Evolutionary conservation across 92 coral and sea anemone genomes (phyloP), one percentile per base, ranked within the genome.

Genomic region (Phenganax marumi): DNA sequence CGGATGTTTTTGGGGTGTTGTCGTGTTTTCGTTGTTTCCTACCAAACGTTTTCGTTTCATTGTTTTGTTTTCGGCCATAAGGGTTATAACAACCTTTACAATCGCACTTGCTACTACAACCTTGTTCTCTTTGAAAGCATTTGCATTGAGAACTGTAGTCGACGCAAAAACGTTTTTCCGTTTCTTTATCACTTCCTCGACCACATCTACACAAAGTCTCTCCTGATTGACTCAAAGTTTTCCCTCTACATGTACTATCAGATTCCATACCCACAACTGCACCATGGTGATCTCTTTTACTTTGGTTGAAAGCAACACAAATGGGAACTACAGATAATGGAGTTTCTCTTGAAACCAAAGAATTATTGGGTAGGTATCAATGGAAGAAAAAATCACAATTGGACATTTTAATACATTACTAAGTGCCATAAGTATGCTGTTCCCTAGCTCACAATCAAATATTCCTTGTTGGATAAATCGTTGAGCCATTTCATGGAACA

Each of bases 81-180:
- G 89, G 90, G 69, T 87, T 83, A 58, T 81, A 81, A 76, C 87
- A 87, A 76, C 76, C 83, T 43, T 53, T 46, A 81, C 91, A 85
- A 33, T 85, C 81, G 66, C 91, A 88, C n/a, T 68, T 39, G 57
- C 81, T 33, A 61, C 68, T 85, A 75, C 89, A 76, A 48, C 85
- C 87, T 53, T 53, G 80, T 50, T 84, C 18, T 10, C 60, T 24
- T 63, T 86, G 87, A 54, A 86, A 86, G 69, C 89, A 82, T 57
- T 74, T 82, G 13, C 89, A 82, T 26, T 73, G 70, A 52, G 85
- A 84, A 13, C 88, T 84, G 76, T 87, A 87, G 46, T 57, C 72
- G 46, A 68, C 61, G 64, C 90, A 87, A 52, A 84, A 84, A 16
- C 56, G 14, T 79, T 79, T 77, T 46, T 56, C 68, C 66, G 76